Evolutionary conservation across 2,113 vertebrate species (phyloP).

Genomic region (Spermophilus dauricus): DNA sequence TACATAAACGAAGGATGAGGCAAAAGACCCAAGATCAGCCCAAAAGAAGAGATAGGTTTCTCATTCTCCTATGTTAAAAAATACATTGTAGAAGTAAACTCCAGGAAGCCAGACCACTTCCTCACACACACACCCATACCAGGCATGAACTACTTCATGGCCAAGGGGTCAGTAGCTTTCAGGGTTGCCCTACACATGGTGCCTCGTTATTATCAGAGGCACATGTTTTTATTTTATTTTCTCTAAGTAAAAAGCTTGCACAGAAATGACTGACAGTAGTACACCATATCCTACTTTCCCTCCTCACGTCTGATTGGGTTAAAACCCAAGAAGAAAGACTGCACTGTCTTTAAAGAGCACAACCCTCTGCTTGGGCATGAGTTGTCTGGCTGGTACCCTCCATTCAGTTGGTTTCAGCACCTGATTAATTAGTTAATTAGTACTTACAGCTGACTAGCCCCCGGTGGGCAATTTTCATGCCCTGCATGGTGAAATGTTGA

Average conservation of each 20-base stretch:
- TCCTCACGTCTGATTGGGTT: slow-evolving; percentile 62
- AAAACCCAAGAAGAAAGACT: slow-evolving; percentile 78
- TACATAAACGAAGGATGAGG: slow-evolving; percentile 88
- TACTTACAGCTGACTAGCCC: slow-evolving; percentile 64
- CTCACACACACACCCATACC: neutral
- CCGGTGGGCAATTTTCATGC: slow-evolving; percentile 59
- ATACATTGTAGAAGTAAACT: slow-evolving; percentile 43
- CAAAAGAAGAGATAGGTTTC: slow-evolving; percentile 60
- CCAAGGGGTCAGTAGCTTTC: neutral
- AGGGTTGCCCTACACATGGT: neutral
- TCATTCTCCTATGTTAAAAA: slow-evolving; percentile 67
- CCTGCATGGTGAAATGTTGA: slow-evolving; percentile 68
- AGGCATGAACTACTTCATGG: slow-evolving; percentile 22
- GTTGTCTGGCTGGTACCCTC: slow-evolving; percentile 80
- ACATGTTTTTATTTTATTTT: slow-evolving; percentile 72
- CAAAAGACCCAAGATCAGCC: slow-evolving; percentile 50
- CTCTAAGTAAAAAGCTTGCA: slow-evolving; percentile 68
- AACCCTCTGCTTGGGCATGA: slow-evolving; percentile 66
- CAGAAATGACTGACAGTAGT: slow-evolving; percentile 54
- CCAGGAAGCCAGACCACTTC: slow-evolving; percentile 1
- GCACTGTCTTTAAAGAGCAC: slow-evolving; percentile 73
- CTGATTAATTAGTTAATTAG: slow-evolving; percentile 84
- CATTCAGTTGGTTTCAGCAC: slow-evolving; percentile 79
- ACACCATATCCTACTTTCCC: slow-evolving; percentile 43
- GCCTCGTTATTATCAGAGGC: slow-evolving; percentile 44